These are phyloP conservation scores for Holocentrus rufus DNA, from an alignment of 2,797 vertebrate genomes.

Conservation along the genomic window DNA sequence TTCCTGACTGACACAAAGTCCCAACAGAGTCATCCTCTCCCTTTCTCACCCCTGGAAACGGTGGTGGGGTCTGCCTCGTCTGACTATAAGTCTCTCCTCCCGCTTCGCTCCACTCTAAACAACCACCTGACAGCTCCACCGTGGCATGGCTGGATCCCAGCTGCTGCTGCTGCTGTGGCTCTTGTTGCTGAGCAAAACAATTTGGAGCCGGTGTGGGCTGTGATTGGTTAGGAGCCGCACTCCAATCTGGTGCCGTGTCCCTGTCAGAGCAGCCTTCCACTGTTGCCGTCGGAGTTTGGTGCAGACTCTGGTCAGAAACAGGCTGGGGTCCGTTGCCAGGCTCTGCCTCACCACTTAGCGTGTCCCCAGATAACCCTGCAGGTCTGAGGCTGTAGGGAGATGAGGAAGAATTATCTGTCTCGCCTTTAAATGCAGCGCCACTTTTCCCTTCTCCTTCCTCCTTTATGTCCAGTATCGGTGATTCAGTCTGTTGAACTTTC, in stretches of 20 bases:
- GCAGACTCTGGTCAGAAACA: constrained; percentile 46
- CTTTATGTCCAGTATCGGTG: constrained; percentile 34
- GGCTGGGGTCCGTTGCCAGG: constrained; percentile 35
- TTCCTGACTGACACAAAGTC: constrained; percentile 50
- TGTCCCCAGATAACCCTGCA: constrained; percentile 33
- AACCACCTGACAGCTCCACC: constrained; percentile 57
- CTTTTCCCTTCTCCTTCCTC: constrained; percentile 37
- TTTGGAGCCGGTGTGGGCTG: constrained; percentile 50
- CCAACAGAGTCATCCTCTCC: constrained; percentile 35
- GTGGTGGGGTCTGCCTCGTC: constrained; percentile 9
- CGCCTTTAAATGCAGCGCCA: constrained; percentile 30
- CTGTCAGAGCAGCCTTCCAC: constrained; percentile 38
- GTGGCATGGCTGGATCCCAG: constrained; percentile 50
- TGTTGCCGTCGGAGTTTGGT: constrained; percentile 48
- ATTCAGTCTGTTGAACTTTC: constrained; percentile 44
- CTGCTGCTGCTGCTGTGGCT: constrained; percentile 57
- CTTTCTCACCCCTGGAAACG: constrained; percentile 21
- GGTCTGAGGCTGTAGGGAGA: constrained; percentile 26
- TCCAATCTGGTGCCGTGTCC: constrained; percentile 32
- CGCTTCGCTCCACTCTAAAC: constrained; percentile 27
- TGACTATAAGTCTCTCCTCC: constrained; percentile 32
- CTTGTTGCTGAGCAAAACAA: constrained; percentile 68
- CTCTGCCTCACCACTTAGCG: constrained; percentile 27
- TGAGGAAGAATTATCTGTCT: constrained; percentile 20
- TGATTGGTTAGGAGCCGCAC: constrained; percentile 59